These are phyloP conservation scores for Ceraclea dissimilis DNA, from an alignment of 2,888 invertebrate species.

Conservation along the genomic window DNA sequence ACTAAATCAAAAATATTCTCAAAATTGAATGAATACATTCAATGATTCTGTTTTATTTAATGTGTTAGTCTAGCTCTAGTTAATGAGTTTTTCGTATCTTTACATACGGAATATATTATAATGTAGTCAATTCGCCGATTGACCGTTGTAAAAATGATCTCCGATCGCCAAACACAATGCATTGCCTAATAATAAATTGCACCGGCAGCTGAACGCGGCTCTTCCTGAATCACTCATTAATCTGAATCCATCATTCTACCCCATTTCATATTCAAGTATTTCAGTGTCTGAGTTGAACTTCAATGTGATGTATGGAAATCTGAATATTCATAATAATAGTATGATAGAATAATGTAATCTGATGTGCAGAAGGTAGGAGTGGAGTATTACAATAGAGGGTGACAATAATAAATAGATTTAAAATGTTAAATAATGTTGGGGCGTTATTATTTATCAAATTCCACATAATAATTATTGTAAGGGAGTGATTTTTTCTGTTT, in stretches of 20 bases:
- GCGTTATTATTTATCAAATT: slow-evolving; percentile 8
- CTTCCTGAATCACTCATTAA: neutral
- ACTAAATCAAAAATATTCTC: too few relatives aligned
- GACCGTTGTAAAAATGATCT: too few relatives aligned
- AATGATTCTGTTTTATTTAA: too few relatives aligned
- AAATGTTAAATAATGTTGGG: slow-evolving; percentile 16
- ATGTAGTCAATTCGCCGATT: too few relatives aligned
- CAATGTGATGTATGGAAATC: neutral
- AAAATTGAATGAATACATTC: too few relatives aligned
- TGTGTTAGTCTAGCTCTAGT: too few relatives aligned
- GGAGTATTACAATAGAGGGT: slow-evolving; percentile 7
- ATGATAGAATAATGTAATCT: neutral
- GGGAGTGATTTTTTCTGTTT: neutral
- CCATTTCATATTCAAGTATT: neutral
- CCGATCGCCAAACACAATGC: neutral
- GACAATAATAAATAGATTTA: slow-evolving; percentile 22
- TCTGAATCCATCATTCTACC: neutral
- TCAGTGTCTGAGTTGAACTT: neutral
- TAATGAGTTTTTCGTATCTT: too few relatives aligned
- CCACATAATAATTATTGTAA: neutral
- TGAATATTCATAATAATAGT: slow-evolving; percentile 15
- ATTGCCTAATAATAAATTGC: neutral
- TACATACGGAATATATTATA: too few relatives aligned
- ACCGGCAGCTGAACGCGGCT: neutral
- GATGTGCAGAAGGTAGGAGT: too few relatives aligned